These are phyloP conservation scores for Heteromurus nitidus DNA, from an alignment of 2,888 invertebrate genomes.

Conservation along the genomic window DNA sequence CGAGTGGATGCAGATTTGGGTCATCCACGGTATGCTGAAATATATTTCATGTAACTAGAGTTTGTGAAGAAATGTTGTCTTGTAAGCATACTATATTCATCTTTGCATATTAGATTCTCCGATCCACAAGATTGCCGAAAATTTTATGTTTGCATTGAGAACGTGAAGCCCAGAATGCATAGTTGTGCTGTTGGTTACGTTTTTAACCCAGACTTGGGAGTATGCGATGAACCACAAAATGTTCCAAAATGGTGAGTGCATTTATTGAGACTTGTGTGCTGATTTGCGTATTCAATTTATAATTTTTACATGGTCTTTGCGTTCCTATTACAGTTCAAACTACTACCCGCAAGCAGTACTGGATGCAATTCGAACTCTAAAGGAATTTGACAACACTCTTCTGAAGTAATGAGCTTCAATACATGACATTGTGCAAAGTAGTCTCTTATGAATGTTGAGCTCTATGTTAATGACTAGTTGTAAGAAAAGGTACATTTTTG, in stretches of 20 bases:
- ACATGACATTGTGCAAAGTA: too few relatives aligned
- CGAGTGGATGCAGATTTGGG: slow-evolving; percentile 69
- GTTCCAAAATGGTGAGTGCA: slow-evolving; percentile 89
- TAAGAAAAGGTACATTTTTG: too few relatives aligned
- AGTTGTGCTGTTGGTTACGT: slow-evolving; percentile 82
- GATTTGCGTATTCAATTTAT: neutral
- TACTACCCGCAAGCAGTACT: slow-evolving; percentile 71
- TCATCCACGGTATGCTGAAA: slow-evolving; percentile 60
- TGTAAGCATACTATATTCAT: too few relatives aligned
- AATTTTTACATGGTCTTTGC: neutral
- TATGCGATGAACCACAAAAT: slow-evolving; percentile 92
- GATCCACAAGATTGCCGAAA: slow-evolving; percentile 92
- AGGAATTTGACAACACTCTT: slow-evolving; percentile 68
- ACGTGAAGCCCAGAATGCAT: slow-evolving; percentile 65
- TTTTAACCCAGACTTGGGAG: slow-evolving; percentile 90
- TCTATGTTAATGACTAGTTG: too few relatives aligned
- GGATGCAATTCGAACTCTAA: slow-evolving; percentile 68
- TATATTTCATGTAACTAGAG: neutral
- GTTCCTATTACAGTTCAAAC: slow-evolving; percentile 65
- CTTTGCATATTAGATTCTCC: slow-evolving; percentile 79
- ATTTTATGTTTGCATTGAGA: slow-evolving; percentile 83
- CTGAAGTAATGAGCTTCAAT: slow-evolving; percentile 30
- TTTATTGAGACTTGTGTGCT: neutral
- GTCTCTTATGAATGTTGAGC: too few relatives aligned
- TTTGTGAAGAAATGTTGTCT: slow-evolving; percentile 7